Conservation (phyloP, 2,888 invertebrate species). For the Xanthia togata region DNA sequence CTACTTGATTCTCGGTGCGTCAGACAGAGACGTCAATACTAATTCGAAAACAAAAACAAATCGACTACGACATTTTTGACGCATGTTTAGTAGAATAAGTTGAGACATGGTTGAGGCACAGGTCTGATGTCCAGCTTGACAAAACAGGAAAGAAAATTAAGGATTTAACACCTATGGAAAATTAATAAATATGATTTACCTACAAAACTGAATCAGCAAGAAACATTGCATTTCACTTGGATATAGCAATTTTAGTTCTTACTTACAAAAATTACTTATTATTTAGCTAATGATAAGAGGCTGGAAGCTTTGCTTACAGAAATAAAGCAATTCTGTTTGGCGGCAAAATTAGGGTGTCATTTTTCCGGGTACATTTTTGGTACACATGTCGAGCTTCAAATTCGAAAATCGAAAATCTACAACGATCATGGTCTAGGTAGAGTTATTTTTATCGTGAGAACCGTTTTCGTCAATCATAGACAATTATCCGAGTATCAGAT, state of each 20-base stretch:
- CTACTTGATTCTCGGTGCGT: conserved; percentile 23
- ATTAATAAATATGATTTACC: background rate
- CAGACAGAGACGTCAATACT: conserved; percentile 32
- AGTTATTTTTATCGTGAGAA: background rate
- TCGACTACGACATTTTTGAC: conserved; percentile 34
- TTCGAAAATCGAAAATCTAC: background rate
- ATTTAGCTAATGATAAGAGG: background rate
- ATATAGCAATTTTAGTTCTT: background rate
- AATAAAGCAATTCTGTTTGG: background rate
- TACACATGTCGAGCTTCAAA: background rate
- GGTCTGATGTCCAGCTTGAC: background rate
- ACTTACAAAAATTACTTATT: background rate
- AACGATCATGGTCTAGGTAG: background rate
- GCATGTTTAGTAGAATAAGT: conserved; percentile 40
- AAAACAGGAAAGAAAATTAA: conserved; percentile 37
- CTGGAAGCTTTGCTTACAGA: background rate
- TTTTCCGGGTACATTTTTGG: background rate
- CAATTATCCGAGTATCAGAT: background rate
- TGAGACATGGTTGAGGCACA: conserved; percentile 24
- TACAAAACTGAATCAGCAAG: background rate
- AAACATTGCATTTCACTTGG: background rate
- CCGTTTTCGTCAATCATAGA: background rate
- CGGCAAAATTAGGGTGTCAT: background rate
- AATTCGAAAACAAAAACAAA: conserved; percentile 48
- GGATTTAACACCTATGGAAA: conserved; percentile 3